These are phyloP conservation scores for Leptocoma aspasia DNA, from an alignment of 2,113 vertebrate genomes.

Conservation along the genomic window DNA sequence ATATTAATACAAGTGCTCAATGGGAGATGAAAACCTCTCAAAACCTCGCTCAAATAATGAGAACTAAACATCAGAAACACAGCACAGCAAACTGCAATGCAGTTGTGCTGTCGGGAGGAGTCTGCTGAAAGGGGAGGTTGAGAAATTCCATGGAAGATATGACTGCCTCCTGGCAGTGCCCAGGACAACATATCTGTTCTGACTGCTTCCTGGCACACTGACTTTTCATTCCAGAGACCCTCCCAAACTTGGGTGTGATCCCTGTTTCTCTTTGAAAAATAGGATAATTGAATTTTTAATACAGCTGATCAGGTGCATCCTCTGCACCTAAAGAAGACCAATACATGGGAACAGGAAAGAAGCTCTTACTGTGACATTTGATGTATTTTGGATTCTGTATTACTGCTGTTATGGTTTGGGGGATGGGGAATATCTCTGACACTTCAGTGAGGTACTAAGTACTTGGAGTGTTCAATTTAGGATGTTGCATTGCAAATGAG, in stretches of 20 bases:
- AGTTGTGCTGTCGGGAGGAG: not conserved
- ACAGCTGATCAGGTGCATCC: not conserved
- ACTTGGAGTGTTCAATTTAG: not conserved
- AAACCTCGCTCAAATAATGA: not conserved
- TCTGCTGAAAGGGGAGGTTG: not conserved
- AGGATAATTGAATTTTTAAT: not conserved
- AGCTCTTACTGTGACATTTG: not conserved
- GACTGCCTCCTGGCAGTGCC: not conserved
- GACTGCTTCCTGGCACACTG: fast-evolving
- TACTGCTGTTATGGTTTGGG: not conserved
- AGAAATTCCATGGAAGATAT: not conserved
- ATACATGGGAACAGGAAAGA: not conserved
- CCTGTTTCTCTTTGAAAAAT: not conserved
- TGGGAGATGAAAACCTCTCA: constrained; percentile 21
- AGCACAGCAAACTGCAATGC: constrained; percentile 6
- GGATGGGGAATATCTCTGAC: not conserved
- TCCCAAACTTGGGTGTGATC: not conserved
- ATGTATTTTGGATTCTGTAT: not conserved
- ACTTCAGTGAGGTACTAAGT: not conserved
- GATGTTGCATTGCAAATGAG: not conserved
- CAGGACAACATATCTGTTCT: not conserved
- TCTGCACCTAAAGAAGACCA: not conserved
- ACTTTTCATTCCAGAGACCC: not conserved
- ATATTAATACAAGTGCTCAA: constrained; percentile 30
- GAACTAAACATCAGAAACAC: not conserved